phyloP scores from a whole-genome alignment of 1,140 invertebrate species.

The Aphis gossypii region DNA sequence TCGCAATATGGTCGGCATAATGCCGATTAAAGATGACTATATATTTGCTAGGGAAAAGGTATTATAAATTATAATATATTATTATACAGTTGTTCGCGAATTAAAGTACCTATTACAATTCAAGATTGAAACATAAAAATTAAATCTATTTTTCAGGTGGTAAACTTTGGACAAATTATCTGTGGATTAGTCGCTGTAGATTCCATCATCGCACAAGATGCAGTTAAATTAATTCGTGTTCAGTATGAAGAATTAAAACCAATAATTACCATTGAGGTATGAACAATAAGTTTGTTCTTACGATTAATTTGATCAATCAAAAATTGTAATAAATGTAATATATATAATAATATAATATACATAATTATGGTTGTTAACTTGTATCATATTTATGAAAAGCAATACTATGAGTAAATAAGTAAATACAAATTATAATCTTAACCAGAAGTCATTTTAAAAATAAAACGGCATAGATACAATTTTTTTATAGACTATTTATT shows the following conservation, averaged over 20 bases:
- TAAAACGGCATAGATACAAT: neutral
- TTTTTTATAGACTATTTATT: neutral
- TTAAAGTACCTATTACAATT: neutral
- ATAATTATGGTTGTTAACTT: neutral
- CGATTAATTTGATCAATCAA: neutral
- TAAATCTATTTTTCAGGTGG: conserved; percentile 67
- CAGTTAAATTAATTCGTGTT: conserved; percentile 76
- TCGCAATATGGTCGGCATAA: conserved; percentile 72
- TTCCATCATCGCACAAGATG: conserved; percentile 77
- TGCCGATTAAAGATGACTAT: conserved; percentile 78
- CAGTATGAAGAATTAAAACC: conserved; percentile 79
- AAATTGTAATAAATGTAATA: neutral
- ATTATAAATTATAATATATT: neutral
- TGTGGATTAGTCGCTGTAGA: conserved; percentile 78
- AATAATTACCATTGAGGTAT: conserved; percentile 82
- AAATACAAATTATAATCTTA: neutral
- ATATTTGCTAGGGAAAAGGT: conserved; percentile 75
- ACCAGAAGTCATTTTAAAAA: neutral
- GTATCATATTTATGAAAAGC: neutral
- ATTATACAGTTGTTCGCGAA: neutral
- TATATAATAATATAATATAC: neutral
- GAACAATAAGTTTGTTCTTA: conserved; percentile 14
- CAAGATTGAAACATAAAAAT: neutral
- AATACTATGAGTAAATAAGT: neutral
- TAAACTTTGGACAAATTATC: conserved; percentile 79